Evolutionary conservation across 1,140 invertebrate genomes (phyloP).

Genomic region (Pseudomyrmex sp.): DNA sequence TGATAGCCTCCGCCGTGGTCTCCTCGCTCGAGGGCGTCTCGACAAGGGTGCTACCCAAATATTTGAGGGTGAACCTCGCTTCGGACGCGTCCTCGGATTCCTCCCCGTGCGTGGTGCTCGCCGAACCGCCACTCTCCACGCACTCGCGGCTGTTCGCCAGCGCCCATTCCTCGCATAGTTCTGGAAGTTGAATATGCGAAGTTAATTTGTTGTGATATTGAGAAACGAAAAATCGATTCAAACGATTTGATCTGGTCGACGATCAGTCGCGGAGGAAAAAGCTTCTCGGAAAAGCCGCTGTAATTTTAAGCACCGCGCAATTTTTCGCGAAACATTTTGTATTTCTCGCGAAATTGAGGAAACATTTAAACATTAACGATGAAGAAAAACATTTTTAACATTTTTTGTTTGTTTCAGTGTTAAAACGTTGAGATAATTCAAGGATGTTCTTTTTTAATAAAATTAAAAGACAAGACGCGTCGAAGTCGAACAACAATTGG

Average conservation of each 20-base stretch:
- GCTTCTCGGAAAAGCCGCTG: too few species aligned
- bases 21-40: constrained; percentile 88
- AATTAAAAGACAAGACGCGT: neutral
- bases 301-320: neutral
- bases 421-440: neutral
- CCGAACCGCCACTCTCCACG: constrained; percentile 87
- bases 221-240: too few species aligned
- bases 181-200: constrained; percentile 83
- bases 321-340: neutral
- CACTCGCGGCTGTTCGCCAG: constrained; percentile 87
- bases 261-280: too few species aligned
- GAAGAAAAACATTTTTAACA: too few species aligned
- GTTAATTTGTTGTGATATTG: neutral
- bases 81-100: constrained; percentile 86
- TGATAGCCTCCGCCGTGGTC: constrained; percentile 89
- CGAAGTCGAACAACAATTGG: neutral
- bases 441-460: neutral
- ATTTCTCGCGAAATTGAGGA: neutral
- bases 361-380: too few species aligned
- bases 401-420: too few species aligned
- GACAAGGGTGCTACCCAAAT: constrained; percentile 89
- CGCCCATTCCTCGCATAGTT: constrained; percentile 92
- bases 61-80: constrained; percentile 90
- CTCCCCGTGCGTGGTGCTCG: constrained; percentile 82
- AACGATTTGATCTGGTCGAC: too few species aligned